A percentile compares a stretch with the other conserved stretches of the same genome.
Conservation (phyloP, 2,797 vertebrate species). For the Gambusia yucatana region DNA sequence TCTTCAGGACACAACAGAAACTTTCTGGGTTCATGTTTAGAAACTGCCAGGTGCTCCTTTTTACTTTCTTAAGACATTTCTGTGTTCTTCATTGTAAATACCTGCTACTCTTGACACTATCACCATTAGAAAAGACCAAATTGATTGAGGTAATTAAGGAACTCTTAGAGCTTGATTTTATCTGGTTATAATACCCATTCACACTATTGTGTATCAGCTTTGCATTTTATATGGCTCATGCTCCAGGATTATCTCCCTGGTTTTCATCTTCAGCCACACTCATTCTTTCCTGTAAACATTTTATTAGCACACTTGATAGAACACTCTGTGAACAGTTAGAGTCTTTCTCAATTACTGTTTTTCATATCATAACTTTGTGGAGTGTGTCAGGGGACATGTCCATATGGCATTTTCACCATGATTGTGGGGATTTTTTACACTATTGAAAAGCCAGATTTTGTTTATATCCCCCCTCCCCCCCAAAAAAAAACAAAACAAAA, state of each 20-base stretch:
- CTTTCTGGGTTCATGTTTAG: neutral
- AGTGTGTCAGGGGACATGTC: neutral
- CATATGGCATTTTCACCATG: neutral
- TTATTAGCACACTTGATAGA: neutral
- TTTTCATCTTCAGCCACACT: neutral
- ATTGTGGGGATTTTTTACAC: neutral
- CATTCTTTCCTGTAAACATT: neutral
- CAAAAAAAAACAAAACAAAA: too few relatives aligned
- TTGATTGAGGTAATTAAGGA: neutral
- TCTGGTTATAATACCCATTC: neutral
- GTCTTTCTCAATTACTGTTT: neutral
- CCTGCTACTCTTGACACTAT: neutral
- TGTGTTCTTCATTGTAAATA: neutral
- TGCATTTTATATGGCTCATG: neutral
- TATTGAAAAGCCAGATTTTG: too few relatives aligned
- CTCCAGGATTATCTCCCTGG: neutral
- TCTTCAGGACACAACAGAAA: constrained; percentile 1
- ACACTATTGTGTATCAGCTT: neutral
- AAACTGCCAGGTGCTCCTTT: neutral
- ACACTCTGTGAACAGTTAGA: neutral
- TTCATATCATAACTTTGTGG: neutral
- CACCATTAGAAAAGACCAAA: neutral
- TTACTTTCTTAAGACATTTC: neutral
- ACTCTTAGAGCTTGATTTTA: neutral
- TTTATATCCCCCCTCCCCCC: too few relatives aligned